Evolutionary conservation across 1,140 invertebrate species (phyloP).

Genomic region (Calycopis cecrops): DNA sequence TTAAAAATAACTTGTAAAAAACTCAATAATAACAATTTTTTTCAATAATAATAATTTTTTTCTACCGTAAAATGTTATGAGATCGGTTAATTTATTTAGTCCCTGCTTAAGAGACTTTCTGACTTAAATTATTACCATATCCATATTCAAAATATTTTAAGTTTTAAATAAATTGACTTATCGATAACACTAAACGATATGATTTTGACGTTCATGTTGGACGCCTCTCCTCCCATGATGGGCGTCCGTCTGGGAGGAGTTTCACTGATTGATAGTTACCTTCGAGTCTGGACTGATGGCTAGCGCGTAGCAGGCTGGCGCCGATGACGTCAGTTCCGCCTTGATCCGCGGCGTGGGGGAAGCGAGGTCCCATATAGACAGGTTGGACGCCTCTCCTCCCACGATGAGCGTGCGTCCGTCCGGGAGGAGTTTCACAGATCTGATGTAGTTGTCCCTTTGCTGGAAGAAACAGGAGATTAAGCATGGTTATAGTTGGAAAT

Average conservation of each 20-base stretch:
- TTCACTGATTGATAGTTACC: too few relatives aligned
- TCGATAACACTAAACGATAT: too few relatives aligned
- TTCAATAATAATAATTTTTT: too few relatives aligned
- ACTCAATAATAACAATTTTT: too few relatives aligned
- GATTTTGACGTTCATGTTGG: too few relatives aligned
- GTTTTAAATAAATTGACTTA: too few relatives aligned
- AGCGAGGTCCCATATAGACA: constrained; percentile 97
- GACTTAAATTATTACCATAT: too few relatives aligned
- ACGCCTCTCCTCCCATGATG: not conserved
- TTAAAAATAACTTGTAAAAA: too few relatives aligned
- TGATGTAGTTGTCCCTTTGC: constrained; percentile 97
- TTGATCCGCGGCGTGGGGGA: constrained; percentile 91
- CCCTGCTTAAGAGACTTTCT: too few relatives aligned
- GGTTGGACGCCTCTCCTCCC: constrained; percentile 95
- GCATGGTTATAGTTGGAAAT: not conserved
- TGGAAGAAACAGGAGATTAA: constrained; percentile 49
- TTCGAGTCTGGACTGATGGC: constrained; percentile 98
- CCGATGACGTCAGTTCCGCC: constrained; percentile 96
- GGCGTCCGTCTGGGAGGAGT: not conserved
- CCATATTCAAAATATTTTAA: too few relatives aligned
- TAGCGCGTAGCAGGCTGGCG: constrained; percentile 97
- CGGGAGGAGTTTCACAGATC: constrained; percentile 96
- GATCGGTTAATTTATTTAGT: too few relatives aligned
- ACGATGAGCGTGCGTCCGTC: constrained; percentile 97
- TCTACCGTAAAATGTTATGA: too few relatives aligned